Evolutionary conservation across 1,140 invertebrate species (phyloP).

Genomic region (Polyergus mexicanus): DNA sequence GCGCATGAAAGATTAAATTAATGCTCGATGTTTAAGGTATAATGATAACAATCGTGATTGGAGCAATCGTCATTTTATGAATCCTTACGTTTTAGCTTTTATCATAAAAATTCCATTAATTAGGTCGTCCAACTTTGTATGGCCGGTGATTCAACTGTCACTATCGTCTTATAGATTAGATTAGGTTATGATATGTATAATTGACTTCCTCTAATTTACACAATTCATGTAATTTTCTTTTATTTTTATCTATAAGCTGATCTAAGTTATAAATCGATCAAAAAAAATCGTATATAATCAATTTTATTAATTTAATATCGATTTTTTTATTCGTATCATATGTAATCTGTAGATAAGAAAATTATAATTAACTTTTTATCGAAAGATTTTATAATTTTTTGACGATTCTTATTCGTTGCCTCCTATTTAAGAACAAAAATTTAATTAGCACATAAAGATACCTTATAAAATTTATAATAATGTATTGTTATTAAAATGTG

Average conservation of each 20-base stretch:
- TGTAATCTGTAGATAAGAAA: background rate
- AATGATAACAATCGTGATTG: constrained; percentile 15
- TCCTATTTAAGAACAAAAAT: background rate
- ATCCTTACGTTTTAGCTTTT: background rate
- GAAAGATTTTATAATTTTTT: background rate
- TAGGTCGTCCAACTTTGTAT: background rate
- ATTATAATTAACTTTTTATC: background rate
- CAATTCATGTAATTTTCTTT: background rate
- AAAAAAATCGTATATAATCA: background rate
- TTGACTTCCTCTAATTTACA: constrained; percentile 20
- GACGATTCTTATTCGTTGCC: background rate
- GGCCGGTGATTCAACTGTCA: background rate
- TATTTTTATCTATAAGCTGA: background rate
- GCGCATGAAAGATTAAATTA: background rate
- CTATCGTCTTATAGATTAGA: constrained; percentile 7
- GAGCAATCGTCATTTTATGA: background rate
- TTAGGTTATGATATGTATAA: background rate
- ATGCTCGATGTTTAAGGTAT: background rate
- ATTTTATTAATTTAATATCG: background rate
- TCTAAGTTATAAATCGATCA: background rate
- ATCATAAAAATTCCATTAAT: background rate
- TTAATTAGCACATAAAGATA: background rate
- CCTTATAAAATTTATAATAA: background rate
- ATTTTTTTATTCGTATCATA: background rate
- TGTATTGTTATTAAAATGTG: background rate